Conservation (phyloP, 2,888 invertebrate species). For the Mimachlamys varia region DNA sequence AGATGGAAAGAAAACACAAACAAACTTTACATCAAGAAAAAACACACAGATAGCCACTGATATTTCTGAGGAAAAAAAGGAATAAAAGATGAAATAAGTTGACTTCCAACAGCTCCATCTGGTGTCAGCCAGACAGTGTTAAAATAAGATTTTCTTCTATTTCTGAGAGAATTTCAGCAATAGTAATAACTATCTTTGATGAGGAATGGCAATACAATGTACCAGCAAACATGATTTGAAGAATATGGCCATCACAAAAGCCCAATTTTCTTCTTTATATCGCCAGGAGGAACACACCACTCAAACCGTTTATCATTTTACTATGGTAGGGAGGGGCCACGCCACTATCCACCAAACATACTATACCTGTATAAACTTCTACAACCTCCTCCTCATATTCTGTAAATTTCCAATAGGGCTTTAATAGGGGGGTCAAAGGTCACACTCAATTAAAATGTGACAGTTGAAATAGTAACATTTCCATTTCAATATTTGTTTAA, state of each 20-base stretch:
- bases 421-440: slow-evolving; percentile 9
- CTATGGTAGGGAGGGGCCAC: background rate
- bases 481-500: too few species aligned
- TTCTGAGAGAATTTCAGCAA: background rate
- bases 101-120: too few species aligned
- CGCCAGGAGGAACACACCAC: background rate
- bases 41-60: background rate
- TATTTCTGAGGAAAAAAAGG: background rate
- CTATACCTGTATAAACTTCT: background rate
- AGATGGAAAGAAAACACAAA: background rate
- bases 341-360: background rate
- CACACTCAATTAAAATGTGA: background rate
- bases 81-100: background rate
- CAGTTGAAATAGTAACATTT: background rate
- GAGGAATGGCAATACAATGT: too few species aligned
- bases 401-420: background rate
- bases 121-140: too few species aligned
- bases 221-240: too few species aligned
- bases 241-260: background rate
- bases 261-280: background rate
- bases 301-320: background rate
- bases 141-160: background rate
- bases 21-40: background rate
- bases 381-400: background rate
- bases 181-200: too few species aligned